Base-by-base conservation (phyloP, 2,888 invertebrate genomes). In the Blomia tropicalis region DNA sequence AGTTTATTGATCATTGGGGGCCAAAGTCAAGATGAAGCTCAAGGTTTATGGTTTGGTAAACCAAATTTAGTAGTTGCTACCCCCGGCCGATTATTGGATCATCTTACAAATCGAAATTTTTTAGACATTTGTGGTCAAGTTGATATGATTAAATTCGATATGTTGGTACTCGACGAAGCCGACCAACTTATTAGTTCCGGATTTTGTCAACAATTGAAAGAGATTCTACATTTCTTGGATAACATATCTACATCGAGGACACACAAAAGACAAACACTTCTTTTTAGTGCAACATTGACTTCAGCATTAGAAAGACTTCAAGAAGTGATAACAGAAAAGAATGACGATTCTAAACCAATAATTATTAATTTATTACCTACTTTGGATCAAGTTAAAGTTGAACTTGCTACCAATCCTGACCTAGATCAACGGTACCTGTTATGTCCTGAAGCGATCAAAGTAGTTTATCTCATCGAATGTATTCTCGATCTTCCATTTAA, bases 41-140 rank as follows among this genome's bases (percentile, higher is more conserved):
- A 75, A 53, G 75, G 74, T 23, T 73, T 75, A 64, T 75, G 88
- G 83, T 95, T 96, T 71, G 87, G 81, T 67, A 80, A 83, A 60
- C 96, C 96, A 0, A 96, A 98, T 73, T 83, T 98, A 68, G 87
- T 98, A 1, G 85, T 98, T 0, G 89, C 95, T 0, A 96, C 96
- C 73, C 96, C 98, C 0, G 98, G 98, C 1, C 74, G 95, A 22
- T 75, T 98, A 43, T 88, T 89, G 0, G 96, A 96, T 74, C 92
- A 93, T 72, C 79, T 96, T 11, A 82, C 85, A 60, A 88, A 87
- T 69, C 88, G 89, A 66, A 74, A 75, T 65, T 68, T 73, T 32
- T 72, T 74, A 64, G 72, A 64, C 23, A 51, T 62, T 51, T 64
- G 62, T 60, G 66, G 66, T 31, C 36, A 58, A 4, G 51, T 53